Evolutionary conservation across 2,797 vertebrate genomes (phyloP).

Genomic region (Xyrichtys novacula): DNA sequence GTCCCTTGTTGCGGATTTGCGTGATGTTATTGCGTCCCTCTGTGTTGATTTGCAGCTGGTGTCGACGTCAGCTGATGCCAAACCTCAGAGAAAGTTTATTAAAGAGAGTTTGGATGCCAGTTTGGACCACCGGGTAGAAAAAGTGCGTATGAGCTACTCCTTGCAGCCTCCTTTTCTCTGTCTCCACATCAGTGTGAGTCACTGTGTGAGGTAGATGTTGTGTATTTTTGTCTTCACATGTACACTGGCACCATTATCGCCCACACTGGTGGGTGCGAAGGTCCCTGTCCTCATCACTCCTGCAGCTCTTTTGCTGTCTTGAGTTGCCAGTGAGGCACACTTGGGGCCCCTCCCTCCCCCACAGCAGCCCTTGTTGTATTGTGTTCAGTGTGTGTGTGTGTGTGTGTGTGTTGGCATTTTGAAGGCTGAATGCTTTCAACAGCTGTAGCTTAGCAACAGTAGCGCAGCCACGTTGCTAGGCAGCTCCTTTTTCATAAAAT

Average conservation of each 20-base stretch:
- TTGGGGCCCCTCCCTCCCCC: conserved; percentile 84
- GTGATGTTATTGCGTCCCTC: background rate
- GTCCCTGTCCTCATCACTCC: conserved; percentile 41
- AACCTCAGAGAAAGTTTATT: background rate
- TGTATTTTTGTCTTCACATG: conserved; percentile 4
- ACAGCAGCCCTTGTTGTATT: conserved; percentile 30
- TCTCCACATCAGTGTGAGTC: conserved; percentile 50
- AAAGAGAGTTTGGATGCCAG: background rate
- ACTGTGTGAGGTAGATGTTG: conserved; percentile 20
- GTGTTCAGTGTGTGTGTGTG: conserved; percentile 34
- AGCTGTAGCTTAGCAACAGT: conserved; percentile 85
- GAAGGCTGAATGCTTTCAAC: conserved; percentile 86
- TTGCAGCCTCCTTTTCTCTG: background rate
- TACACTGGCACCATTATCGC: conserved; percentile 8
- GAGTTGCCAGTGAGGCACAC: conserved; percentile 88
- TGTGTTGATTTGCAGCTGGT: too few relatives aligned
- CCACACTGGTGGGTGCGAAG: conserved; percentile 29
- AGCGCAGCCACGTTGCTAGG: conserved; percentile 73
- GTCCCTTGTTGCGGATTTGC: background rate
- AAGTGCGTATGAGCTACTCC: background rate
- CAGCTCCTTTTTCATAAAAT: conserved; percentile 78
- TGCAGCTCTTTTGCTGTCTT: conserved; percentile 79
- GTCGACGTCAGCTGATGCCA: background rate
- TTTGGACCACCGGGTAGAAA: background rate
- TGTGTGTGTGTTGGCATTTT: conserved; percentile 86